Base-by-base conservation (phyloP, 2,113 vertebrate genomes). In the Acrocephalus kingi region DNA sequence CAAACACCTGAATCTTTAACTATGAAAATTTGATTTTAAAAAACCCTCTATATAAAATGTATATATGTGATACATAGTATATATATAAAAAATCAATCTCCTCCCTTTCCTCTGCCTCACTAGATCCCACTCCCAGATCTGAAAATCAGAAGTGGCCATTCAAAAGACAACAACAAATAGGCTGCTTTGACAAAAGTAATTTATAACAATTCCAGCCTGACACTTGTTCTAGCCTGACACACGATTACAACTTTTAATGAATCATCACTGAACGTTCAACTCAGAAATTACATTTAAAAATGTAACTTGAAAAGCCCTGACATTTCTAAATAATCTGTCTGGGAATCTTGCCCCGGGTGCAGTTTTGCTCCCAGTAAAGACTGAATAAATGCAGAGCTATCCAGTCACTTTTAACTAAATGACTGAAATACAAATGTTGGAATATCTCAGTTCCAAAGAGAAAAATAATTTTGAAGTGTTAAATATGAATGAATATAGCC, bases 321-420 rank as follows among this genome's bases (percentile, higher is more conserved):
- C 85, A 87, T 95, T 97, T 95, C 63, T 82, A 85, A 76, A 88
- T 73, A 92, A 92, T 91, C 52, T 93, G 74, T 79, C 59, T 93
- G 67, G 63, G 41, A 94, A 91, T 94, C 67, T n/a, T 94, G 82
- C 82, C 94, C 45, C 85, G 73, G 79, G 88, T 91, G 66, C 52
- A 87, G 46, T 85, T 87, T 61, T 58, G 49, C 37, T 76, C n/a
- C 71, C 37, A 56, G 46, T 62, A 83, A 85, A 56, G 66, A 83
- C 37, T 72, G 45, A 82, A 76, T 37, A 91, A 79, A 87, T 76
- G 51, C n/a, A 87, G 88, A 93, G 45, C 61, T 91, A 37, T 61
- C 77, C 52, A 73, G 41, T 80, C 49, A 76, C 49, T 91, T 93
- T 87, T 73, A 76, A 87, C 33, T 66, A 54, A 93, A 76, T 4